Evolutionary conservation across 2,113 vertebrate genomes (phyloP), one percentile per base, ranked within the genome.

Genomic region (Delphinapterus leucas): DNA sequence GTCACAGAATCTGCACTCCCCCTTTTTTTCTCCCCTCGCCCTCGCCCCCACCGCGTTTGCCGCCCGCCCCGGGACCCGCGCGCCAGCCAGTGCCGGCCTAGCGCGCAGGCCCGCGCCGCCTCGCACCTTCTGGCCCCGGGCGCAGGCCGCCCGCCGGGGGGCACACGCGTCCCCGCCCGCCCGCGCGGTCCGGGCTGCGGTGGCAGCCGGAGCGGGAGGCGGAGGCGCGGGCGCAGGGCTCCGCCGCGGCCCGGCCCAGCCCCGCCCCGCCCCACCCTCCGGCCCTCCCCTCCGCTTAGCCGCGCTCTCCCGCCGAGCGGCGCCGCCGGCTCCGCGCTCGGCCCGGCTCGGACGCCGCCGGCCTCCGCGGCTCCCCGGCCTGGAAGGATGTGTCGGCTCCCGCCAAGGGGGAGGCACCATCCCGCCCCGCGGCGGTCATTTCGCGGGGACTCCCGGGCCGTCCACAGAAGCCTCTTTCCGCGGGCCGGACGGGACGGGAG

Each of bases 191-290:
- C 44, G 2, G 82, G 33, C n/a, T 1, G 63, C 5, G 6, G 60
- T 25, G 36, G 63, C 4, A 5, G 47, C 28, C 8, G 77, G 38
- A 18, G 44, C 14, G n/a, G 67, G 33, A 53, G 97, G 15, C 33
- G 82, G 89, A 23, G 77, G 55, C 61, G 93, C 23, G 3, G 55
- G 58, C 26, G 8, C 92, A 0, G 3, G 33, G 95, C 90, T 92
- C 79, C 36, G 67, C 89, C 18, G 77, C 70, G 26, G 92, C 94
- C 87, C 96, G 18, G 90, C 95, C 95, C 95, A 1, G 96, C 96
- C 89, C 97, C 95, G 97, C 97, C 97, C 97, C 89, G 89, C 82
- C 92, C 44, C 97, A 90, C 95, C 85, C 95, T 80, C 89, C 38
- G 93, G 74, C 94, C 97, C 95, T 95, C 97, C 97, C 93, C 88